These are phyloP conservation scores for Temnothorax ravouxi DNA, from an alignment of 2,888 invertebrate species.

Conservation along the genomic window DNA sequence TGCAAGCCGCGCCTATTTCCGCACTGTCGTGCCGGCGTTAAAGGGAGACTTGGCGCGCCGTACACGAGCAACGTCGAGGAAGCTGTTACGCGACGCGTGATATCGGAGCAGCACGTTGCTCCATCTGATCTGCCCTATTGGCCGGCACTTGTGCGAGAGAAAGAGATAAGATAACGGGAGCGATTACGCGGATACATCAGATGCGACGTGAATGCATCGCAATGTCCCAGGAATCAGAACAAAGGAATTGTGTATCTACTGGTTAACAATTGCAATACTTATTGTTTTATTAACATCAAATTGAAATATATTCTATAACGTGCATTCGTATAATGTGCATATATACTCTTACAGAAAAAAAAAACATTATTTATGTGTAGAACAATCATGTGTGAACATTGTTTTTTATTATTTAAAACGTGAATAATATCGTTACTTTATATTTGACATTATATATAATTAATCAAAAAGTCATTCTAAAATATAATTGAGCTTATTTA, in stretches of 20 bases:
- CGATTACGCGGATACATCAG: neutral
- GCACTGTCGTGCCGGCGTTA: conserved; percentile 31
- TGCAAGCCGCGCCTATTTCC: conserved; percentile 38
- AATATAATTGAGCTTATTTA: neutral
- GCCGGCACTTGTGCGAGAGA: conserved; percentile 12
- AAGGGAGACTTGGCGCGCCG: conserved; percentile 11
- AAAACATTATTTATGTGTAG: neutral
- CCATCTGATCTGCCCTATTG: conserved; percentile 46
- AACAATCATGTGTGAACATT: neutral
- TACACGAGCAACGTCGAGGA: conserved; percentile 17
- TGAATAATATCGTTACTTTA: neutral
- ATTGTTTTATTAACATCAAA: neutral
- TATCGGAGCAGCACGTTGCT: conserved; percentile 28
- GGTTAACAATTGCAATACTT: neutral
- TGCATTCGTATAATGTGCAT: neutral
- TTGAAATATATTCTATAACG: neutral
- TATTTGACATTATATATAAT: neutral
- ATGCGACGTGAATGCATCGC: conserved; percentile 1
- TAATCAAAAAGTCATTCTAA: neutral
- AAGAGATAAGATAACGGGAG: conserved; percentile 22
- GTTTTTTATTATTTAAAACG: neutral
- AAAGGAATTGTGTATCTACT: neutral
- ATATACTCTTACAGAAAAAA: neutral
- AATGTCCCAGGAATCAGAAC: neutral
- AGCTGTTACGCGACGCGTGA: conserved; percentile 44